Evolutionary conservation across 2,888 invertebrate genomes (phyloP), one percentile per base, ranked within the genome.

Genomic region (Hemithea aestivaria): DNA sequence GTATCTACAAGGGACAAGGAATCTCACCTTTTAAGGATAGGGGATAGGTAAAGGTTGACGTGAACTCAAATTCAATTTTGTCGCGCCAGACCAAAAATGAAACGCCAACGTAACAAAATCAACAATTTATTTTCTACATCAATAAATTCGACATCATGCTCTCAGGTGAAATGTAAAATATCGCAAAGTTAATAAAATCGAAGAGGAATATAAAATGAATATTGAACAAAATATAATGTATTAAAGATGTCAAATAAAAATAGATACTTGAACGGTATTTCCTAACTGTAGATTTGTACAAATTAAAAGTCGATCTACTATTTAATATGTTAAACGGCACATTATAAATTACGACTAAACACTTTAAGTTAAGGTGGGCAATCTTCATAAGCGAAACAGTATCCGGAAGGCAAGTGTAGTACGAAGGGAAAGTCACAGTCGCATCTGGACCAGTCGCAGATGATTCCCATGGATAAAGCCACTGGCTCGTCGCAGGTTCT

Each of bases 361-460:
- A 4, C 16, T 16, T 16, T 5, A 16, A 16, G n/a, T 16, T 5
- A 16, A 16, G 16, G n/a, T 1, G 83, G 82, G 45, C 82, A 85
- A 56, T 83, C 85, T 63, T 83, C 83, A 27, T 67, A 78, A 2
- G 62, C 48, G 54, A 84, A 84, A 59, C 85, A 84, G 48, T 79
- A 83, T 0, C 84, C 82, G 0, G 85, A 84, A 1, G 65, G 34
- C 2, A 68, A 53, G 34, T 85, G 85, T 2, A 83, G 48, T 0
- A 85, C 85, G 34, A 81, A 71, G 0, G 85, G 83, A 27, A 82
- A 82, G 49, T 84, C 82, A 62, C 84, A 84, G 49, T 84, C 85
- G 52, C 84, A 85, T 0, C 85, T 66, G 35, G 78, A 73, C 83
- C 81, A 83, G 45, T 68, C 67, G 62, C 85, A 83, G 7, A 83